Evolutionary conservation across 2,888 invertebrate genomes (phyloP).

Genomic region (Drosophila buzzatii): DNA sequence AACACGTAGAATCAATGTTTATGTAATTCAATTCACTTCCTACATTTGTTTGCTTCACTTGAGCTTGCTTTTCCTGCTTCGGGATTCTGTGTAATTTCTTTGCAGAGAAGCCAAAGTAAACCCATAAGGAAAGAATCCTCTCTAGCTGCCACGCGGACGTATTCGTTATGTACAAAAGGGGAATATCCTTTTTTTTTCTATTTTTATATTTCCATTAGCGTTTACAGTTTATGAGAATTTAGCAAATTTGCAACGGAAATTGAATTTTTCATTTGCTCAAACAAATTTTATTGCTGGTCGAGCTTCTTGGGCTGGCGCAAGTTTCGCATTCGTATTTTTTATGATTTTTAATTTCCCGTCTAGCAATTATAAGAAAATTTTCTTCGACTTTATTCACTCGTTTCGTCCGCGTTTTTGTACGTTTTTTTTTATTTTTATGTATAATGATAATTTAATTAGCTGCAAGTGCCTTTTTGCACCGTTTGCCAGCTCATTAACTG

Average conservation of each 20-base stretch:
- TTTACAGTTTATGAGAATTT: conserved; percentile 19
- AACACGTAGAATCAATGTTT: neutral
- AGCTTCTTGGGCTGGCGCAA: neutral
- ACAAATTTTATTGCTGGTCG: conserved; percentile 19
- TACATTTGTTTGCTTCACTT: conserved; percentile 5
- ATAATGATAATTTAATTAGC: conserved; percentile 79
- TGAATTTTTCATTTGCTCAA: conserved; percentile 60
- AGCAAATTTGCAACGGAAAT: conserved; percentile 60
- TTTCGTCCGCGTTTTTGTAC: neutral
- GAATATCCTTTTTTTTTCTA: conserved; percentile 14
- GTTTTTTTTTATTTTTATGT: conserved; percentile 15
- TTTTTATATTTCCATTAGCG: conserved; percentile 14
- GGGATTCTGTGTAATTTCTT: neutral
- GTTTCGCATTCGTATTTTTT: conserved; percentile 31
- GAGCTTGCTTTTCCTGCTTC: neutral
- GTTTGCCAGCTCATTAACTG: conserved; percentile 72
- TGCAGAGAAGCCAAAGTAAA: neutral
- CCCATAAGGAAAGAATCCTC: neutral
- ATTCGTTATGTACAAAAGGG: conserved; percentile 34
- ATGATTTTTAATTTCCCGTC: conserved; percentile 50
- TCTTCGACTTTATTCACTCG: conserved; percentile 39
- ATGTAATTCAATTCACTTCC: neutral
- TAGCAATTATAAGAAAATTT: conserved; percentile 71
- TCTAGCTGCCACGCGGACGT: neutral
- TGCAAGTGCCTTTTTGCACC: conserved; percentile 62